Percentiles rank a stretch among this genome's conserved stretches.
Evolutionary conservation across 2,888 invertebrate genomes (phyloP).

Genomic region (Dermolepida albohirtum): DNA sequence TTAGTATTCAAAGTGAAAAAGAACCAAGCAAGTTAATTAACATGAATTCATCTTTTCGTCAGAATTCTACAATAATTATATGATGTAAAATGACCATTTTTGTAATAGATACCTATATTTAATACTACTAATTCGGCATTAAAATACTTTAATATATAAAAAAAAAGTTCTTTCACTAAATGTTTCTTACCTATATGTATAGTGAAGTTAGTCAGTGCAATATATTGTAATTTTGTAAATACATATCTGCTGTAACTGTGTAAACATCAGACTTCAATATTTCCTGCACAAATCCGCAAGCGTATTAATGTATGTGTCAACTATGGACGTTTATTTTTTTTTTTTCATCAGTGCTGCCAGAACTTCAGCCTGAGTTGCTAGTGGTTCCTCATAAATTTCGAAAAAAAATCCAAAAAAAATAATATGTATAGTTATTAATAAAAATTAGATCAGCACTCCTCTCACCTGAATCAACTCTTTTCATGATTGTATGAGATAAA

Average conservation of each 20-base stretch:
- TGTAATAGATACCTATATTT: no score
- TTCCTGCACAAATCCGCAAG: no score
- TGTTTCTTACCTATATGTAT: constrained; percentile 1
- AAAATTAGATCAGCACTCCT: constrained; percentile 61
- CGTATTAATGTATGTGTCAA: no score
- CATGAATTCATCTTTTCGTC: no score
- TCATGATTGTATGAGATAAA: constrained; percentile 63
- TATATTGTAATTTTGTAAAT: background rate
- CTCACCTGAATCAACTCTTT: constrained; percentile 63
- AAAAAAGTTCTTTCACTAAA: no score
- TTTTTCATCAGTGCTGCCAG: background rate
- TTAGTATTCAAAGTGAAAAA: no score
- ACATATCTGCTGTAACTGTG: background rate
- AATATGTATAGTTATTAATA: constrained; percentile 40
- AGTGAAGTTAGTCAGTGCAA: background rate
- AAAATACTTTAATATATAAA: no score
- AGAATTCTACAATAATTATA: no score
- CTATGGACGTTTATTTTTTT: no score
- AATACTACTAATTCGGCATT: no score
- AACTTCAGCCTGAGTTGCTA: background rate
- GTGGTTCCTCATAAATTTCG: background rate
- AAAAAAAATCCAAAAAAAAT: constrained; percentile 36
- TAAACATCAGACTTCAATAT: background rate
- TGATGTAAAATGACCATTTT: no score
- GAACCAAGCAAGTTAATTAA: no score